phyloP scores from a whole-genome alignment of 30 jellyfish, hydroid and myxozoan species.

The Chrysaora quinquecirrha region DNA sequence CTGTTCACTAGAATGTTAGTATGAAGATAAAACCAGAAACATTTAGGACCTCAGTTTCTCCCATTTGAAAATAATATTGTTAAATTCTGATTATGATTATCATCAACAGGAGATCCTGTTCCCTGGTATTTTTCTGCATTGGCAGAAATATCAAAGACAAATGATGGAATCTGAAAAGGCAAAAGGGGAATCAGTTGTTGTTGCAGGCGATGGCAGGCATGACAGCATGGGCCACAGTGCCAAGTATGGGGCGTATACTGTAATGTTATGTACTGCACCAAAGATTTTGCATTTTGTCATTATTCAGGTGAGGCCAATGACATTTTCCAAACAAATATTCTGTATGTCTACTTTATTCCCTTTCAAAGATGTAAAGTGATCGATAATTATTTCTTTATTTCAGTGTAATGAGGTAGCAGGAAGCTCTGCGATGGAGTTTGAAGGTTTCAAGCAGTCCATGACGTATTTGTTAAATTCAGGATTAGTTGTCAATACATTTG shows the following conservation, averaged over 20 bases:
- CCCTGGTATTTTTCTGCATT: neutral
- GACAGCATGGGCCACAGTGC: conserved; percentile 37
- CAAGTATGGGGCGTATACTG: conserved; percentile 18
- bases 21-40: neutral
- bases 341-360: neutral
- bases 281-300: neutral
- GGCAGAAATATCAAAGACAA: neutral
- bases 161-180: neutral
- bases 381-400: neutral
- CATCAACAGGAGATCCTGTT: no score
- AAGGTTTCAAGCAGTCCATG: no score
- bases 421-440: neutral
- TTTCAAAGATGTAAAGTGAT: neutral
- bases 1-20: neutral
- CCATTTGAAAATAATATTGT: neutral
- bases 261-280: neutral
- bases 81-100: no score
- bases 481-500: no score
- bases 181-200: neutral
- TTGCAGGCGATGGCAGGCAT: conserved; percentile 12
- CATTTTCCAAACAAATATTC: neutral
- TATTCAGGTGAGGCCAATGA: neutral
- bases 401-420: neutral
- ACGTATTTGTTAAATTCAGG: no score
- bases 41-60: neutral